These are phyloP conservation scores for Amiota communis DNA, from an alignment of 2,888 invertebrate genomes.

Conservation along the genomic window DNA sequence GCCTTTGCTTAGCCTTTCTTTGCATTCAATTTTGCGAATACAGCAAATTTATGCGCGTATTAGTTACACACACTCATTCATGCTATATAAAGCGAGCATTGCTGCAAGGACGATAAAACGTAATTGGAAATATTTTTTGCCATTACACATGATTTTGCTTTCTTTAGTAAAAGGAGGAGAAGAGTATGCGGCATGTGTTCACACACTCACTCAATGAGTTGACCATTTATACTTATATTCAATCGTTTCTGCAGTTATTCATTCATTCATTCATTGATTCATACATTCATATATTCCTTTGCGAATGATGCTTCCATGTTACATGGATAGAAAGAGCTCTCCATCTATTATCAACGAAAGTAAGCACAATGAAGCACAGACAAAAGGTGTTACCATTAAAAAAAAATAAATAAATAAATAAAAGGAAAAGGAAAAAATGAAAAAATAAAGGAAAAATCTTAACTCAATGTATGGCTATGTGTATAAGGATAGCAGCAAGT, in stretches of 20 bases:
- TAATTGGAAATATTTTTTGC: slow-evolving; percentile 33
- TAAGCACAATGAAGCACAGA: slow-evolving; percentile 29
- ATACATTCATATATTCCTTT: neutral
- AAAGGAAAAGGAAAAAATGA: neutral
- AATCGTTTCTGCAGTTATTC: slow-evolving; percentile 9
- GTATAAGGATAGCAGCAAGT: neutral
- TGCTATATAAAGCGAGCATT: neutral
- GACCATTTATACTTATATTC: slow-evolving; percentile 11
- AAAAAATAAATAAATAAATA: neutral
- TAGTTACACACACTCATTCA: slow-evolving; percentile 6
- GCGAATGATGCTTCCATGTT: slow-evolving; percentile 4
- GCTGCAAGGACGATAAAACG: slow-evolving; percentile 13
- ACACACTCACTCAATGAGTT: slow-evolving; percentile 5
- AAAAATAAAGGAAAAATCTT: neutral
- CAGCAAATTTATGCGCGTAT: slow-evolving; percentile 26
- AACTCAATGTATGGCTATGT: neutral
- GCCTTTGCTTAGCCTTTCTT: slow-evolving; percentile 10
- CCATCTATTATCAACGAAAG: slow-evolving; percentile 22
- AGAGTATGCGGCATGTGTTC: no score
- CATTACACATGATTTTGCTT: slow-evolving; percentile 18
- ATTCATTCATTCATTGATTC: slow-evolving; percentile 5
- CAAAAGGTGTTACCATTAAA: slow-evolving; percentile 14
- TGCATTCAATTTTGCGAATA: slow-evolving; percentile 22
- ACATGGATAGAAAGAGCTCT: neutral
- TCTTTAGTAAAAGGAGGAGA: neutral